Percentiles rank a stretch among this genome's conserved stretches.
These are phyloP conservation scores for Macrotis lagotis DNA, from an alignment of 2,113 vertebrate species.

Conservation along the genomic window DNA sequence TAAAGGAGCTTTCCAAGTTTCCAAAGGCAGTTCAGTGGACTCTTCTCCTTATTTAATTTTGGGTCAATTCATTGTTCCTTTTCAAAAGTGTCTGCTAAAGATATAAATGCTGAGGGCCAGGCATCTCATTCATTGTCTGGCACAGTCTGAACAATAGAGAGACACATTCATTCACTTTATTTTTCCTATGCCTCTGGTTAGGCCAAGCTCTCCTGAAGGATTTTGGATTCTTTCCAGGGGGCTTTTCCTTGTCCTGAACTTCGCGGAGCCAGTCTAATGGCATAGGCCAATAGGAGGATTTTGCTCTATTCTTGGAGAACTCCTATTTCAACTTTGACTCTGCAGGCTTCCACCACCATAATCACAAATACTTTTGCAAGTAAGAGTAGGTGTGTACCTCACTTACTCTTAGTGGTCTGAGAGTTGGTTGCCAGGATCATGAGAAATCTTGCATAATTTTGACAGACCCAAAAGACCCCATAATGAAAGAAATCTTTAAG, in stretches of 20 bases:
- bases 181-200: background rate
- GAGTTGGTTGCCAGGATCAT: background rate
- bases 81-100: too few relatives aligned
- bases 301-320: background rate
- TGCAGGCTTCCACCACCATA: background rate
- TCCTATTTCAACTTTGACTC: background rate
- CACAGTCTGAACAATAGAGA: background rate
- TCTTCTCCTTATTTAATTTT: too few relatives aligned
- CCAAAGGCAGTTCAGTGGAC: too few relatives aligned
- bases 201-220: background rate
- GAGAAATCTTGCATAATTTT: background rate
- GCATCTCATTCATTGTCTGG: background rate
- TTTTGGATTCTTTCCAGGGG: background rate
- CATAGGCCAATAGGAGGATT: background rate
- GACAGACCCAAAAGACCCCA: too few relatives aligned
- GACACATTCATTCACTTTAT: background rate
- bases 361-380: too few relatives aligned
- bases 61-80: too few relatives aligned
- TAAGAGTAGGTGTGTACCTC: too few relatives aligned
- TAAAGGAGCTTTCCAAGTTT: background rate
- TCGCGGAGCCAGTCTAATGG: background rate
- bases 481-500: background rate
- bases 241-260: background rate
- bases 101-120: background rate
- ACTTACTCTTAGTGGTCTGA: too few relatives aligned